Evolutionary conservation across 2,113 vertebrate genomes (phyloP), one percentile per base, ranked within the genome.

Genomic region (Pedionomus torquatus): DNA sequence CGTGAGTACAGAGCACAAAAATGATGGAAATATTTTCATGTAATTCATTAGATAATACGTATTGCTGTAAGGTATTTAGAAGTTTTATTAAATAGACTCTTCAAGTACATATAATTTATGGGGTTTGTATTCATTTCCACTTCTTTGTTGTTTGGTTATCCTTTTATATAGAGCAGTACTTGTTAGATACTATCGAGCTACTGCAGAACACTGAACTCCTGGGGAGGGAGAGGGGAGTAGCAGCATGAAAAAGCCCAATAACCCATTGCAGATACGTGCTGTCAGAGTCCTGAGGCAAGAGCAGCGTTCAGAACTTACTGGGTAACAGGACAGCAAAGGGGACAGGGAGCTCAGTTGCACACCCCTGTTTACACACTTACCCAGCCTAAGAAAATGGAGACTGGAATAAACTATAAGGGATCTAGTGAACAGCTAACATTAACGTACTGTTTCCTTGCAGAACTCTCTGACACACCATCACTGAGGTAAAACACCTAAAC

Each of bases 281-380:
- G 11, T 58, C 72, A 11, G 51, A 21, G 37, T 7, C 35, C 52
- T 35, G 35, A 15, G 70, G 52, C n/a, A 54, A 20, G 2, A 17
- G 31, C 2, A 31, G 8, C 3, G 23, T 3, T 44, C 31, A 4
- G n/a, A 1, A 19, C 39, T 9, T 9, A 5, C 74, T 7, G 9
- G 57, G 8, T 6, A 39, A 60, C 2, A 8, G 0, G 15, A 14
- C 20, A 58, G 43, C 39, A 18, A 17, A 49, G 61, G n/a, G 41
- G 35, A 9, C 2, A 12, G 33, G 49, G n/a, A 49, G 17, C 11
- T 68, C 60, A 57, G 41, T 1, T 23, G 25, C 39, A 7, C 5
- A 8, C 31, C 63, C 31, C 44, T 55, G 21, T 24, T 85, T 11
- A n/a, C 26, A 16, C 26, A 13, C 7, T 24, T 17, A 37, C 16